Conservation (phyloP, 2,113 vertebrate genomes). For the Procavia capensis region DNA sequence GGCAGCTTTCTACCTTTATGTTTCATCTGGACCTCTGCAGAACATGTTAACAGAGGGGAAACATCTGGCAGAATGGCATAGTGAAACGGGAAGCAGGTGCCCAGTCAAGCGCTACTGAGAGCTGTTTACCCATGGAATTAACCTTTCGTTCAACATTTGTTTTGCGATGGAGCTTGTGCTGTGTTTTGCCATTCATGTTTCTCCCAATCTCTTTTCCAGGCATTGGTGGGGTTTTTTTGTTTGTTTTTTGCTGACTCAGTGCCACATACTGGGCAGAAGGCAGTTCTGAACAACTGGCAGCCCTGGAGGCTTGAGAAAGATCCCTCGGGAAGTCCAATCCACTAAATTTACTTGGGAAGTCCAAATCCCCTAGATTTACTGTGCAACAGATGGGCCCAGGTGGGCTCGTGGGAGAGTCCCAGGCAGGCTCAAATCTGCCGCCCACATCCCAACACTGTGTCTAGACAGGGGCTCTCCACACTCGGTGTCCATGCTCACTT, state of each 20-base stretch:
- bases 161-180: not conserved
- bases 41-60: not conserved
- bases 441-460: not conserved
- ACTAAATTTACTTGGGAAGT: too few species aligned
- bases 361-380: not conserved
- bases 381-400: slow-evolving; percentile 32
- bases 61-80: slow-evolving; percentile 53
- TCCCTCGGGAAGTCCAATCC: not conserved
- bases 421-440: not conserved
- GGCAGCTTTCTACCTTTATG: not conserved
- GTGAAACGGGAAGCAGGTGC: slow-evolving; percentile 53
- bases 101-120: slow-evolving; percentile 48
- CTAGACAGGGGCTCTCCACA: slow-evolving; percentile 1
- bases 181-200: slow-evolving; percentile 51
- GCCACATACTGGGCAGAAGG: not conserved
- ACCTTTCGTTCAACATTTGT: slow-evolving; percentile 67
- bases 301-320: not conserved
- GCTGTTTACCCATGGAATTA: slow-evolving; percentile 74
- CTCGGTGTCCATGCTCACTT: slow-evolving; percentile 4
- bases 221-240: too few species aligned
- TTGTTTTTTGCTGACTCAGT: slow-evolving; percentile 53
- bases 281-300: not conserved
- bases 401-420: not conserved
- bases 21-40: slow-evolving; percentile 42
- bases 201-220: slow-evolving; percentile 4